phyloP scores from a whole-genome alignment of 1,140 invertebrate genomes.

The Chlorops oryzae region DNA sequence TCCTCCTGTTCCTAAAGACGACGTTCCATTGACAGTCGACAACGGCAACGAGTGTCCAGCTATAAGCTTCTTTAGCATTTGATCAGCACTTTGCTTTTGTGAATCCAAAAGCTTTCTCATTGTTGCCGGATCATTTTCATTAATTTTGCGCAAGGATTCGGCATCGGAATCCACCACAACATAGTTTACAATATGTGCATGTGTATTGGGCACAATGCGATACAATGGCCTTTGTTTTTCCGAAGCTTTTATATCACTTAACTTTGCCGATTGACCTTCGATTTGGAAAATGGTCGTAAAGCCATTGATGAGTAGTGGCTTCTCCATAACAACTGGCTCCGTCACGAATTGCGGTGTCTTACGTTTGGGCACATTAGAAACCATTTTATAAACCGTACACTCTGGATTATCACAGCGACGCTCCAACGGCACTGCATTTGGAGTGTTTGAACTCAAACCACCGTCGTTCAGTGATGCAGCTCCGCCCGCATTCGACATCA shows the following conservation, averaged over 20 bases:
- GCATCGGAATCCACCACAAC: conserved; percentile 16
- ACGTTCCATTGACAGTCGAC: no score
- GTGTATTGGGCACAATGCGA: conserved; percentile 19
- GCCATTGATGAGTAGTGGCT: conserved; percentile 18
- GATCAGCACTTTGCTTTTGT: conserved; percentile 15
- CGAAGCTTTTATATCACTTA: conserved; percentile 10
- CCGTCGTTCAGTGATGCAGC: neutral
- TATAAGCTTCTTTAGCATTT: conserved; percentile 18
- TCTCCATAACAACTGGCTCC: conserved; percentile 11
- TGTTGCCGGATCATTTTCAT: conserved; percentile 18
- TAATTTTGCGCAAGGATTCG: conserved; percentile 15
- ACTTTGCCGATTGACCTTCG: conserved; percentile 9
- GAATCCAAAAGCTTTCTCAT: conserved; percentile 15
- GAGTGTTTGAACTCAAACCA: neutral
- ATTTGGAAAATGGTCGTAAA: conserved; percentile 18
- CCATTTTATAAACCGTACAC: conserved; percentile 11
- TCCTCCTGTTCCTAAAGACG: no score
- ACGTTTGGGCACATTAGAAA: conserved; percentile 15
- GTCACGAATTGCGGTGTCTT: conserved; percentile 14
- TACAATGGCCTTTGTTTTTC: conserved; percentile 9
- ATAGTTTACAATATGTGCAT: conserved; percentile 18
- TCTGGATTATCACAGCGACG: conserved; percentile 15
- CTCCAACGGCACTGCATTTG: neutral
- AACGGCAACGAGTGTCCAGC: no score
- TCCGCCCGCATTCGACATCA: neutral